Evolutionary conservation across 2,797 vertebrate genomes (phyloP).

Genomic region (Halcyon smyrnensis): DNA sequence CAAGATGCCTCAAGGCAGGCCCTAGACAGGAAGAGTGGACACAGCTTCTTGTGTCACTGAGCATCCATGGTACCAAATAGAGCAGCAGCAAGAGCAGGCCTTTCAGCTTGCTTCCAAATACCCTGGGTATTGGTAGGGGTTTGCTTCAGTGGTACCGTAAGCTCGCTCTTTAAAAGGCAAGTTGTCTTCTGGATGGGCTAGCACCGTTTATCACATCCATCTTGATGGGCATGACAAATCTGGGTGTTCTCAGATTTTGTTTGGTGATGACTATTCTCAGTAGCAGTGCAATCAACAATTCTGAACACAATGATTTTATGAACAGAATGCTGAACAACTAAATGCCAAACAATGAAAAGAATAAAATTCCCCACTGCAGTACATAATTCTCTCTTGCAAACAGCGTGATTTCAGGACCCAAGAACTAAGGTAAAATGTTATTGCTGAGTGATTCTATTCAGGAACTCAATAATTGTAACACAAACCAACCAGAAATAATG

Average conservation of each 20-base stretch:
- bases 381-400: background rate
- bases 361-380: background rate
- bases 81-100: background rate
- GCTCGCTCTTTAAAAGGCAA: background rate
- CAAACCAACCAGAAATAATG: background rate
- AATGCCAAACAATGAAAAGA: background rate
- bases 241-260: background rate
- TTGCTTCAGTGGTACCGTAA: background rate
- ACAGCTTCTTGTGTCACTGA: background rate
- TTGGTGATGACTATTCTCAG: background rate
- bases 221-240: background rate
- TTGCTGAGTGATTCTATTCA: constrained; percentile 4
- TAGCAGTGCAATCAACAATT: background rate
- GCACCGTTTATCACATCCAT: background rate
- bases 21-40: background rate
- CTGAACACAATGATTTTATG: background rate
- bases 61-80: background rate
- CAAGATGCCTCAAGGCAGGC: background rate
- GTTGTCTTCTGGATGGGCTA: background rate
- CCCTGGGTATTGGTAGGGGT: background rate
- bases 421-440: constrained; percentile 10
- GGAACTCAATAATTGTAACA: background rate
- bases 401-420: background rate
- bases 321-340: background rate
- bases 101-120: background rate